Evolutionary conservation across 2,797 vertebrate genomes (phyloP).

Genomic region (Gila robusta): DNA sequence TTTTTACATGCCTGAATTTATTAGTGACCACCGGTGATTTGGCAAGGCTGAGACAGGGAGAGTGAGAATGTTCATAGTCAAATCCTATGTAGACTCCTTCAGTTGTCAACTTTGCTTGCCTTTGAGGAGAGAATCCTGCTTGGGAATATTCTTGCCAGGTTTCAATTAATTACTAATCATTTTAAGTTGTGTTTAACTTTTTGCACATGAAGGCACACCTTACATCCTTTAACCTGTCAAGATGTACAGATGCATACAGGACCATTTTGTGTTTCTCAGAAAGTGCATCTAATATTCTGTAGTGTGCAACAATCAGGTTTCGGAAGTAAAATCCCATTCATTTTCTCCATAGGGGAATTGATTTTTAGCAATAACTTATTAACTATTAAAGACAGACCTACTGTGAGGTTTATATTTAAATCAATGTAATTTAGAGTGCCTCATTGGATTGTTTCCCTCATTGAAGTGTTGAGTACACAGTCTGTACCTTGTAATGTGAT

Average conservation of each 20-base stretch:
- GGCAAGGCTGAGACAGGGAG: constrained; percentile 18
- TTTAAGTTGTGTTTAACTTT: not conserved
- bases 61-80: constrained; percentile 16
- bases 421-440: not conserved
- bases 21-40: constrained; percentile 49
- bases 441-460: not conserved
- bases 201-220: not conserved
- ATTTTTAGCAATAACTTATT: too few relatives aligned
- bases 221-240: not conserved
- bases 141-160: not conserved
- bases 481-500: not conserved
- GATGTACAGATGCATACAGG: not conserved
- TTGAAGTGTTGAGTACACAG: not conserved
- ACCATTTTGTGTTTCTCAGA: not conserved
- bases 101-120: not conserved
- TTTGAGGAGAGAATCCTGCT: constrained; percentile 13
- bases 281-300: not conserved
- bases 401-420: not conserved
- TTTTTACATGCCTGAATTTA: constrained; percentile 56
- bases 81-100: not conserved
- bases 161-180: not conserved
- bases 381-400: not conserved
- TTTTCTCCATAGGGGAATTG: not conserved
- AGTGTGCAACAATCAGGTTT: too few relatives aligned
- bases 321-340: not conserved